These are phyloP conservation scores for Mus spretus DNA, from an alignment of 2,797 vertebrate species.

Conservation along the genomic window DNA sequence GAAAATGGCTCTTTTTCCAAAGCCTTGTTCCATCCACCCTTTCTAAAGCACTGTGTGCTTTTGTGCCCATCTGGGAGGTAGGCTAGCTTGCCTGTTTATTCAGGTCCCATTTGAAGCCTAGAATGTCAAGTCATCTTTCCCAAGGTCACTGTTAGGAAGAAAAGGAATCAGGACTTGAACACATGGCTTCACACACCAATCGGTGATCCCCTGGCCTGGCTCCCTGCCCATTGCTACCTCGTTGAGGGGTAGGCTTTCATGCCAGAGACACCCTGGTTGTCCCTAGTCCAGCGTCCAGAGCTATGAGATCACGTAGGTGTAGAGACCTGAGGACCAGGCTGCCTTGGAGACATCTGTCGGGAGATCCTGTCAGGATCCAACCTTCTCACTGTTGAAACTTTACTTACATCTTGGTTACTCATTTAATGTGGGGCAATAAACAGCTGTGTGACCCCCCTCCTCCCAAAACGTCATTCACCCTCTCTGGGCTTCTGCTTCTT, in stretches of 20 bases:
- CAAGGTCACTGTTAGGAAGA: slow-evolving; percentile 11
- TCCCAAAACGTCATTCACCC: neutral
- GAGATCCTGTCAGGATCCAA: neutral
- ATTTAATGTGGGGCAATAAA: neutral
- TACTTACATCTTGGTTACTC: neutral
- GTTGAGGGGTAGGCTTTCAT: neutral
- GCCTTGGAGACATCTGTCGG: neutral
- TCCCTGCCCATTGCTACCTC: neutral
- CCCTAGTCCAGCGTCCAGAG: neutral
- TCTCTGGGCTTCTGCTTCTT: neutral
- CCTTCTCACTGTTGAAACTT: neutral
- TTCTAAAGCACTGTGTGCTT: neutral
- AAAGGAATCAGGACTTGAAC: neutral
- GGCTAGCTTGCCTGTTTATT: neutral
- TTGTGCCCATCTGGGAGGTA: neutral
- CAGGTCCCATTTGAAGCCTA: neutral
- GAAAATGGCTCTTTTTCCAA: neutral
- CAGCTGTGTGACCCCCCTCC: neutral
- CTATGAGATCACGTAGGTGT: neutral
- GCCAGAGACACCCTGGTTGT: neutral
- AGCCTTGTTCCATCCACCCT: neutral
- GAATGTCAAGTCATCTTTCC: neutral
- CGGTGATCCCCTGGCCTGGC: rapidly evolving
- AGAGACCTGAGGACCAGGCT: neutral
- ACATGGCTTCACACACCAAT: neutral